Conservation (phyloP, 2,113 vertebrate species). For the Ageneiosus marmoratus region DNA sequence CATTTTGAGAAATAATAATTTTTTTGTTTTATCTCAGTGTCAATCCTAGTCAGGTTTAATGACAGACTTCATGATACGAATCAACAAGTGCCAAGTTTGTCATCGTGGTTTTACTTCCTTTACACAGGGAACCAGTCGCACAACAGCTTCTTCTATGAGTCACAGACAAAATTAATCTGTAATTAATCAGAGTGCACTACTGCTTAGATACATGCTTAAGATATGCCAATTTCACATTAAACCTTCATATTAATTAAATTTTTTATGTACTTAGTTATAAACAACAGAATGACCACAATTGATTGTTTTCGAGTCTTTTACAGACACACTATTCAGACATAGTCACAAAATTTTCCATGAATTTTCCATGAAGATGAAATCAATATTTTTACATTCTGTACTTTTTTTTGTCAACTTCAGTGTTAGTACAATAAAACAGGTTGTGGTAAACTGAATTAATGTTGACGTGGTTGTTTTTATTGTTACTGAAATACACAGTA, state of each 20-base stretch:
- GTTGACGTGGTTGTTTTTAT: constrained; percentile 7
- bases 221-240: constrained; percentile 14
- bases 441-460: constrained; percentile 57
- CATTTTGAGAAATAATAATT: background rate
- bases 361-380: constrained; percentile 34
- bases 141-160: constrained; percentile 7
- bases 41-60: background rate
- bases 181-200: constrained; percentile 30
- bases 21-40: background rate
- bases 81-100: background rate
- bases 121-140: constrained; percentile 31
- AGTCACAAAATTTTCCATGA: constrained; percentile 22
- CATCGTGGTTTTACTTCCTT: background rate
- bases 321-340: constrained; percentile 28
- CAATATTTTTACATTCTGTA: constrained; percentile 51
- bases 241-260: constrained; percentile 11
- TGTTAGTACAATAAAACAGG: constrained; percentile 66
- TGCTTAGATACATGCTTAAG: constrained; percentile 29
- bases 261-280: constrained; percentile 25
- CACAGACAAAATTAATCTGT: constrained; percentile 6
- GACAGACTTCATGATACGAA: background rate
- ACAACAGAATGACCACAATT: constrained; percentile 15
- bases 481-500: no score
- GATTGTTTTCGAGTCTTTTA: background rate
- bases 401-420: constrained; percentile 58